Conservation (phyloP, 2,797 vertebrate species). For the Tangara arthus region DNA sequence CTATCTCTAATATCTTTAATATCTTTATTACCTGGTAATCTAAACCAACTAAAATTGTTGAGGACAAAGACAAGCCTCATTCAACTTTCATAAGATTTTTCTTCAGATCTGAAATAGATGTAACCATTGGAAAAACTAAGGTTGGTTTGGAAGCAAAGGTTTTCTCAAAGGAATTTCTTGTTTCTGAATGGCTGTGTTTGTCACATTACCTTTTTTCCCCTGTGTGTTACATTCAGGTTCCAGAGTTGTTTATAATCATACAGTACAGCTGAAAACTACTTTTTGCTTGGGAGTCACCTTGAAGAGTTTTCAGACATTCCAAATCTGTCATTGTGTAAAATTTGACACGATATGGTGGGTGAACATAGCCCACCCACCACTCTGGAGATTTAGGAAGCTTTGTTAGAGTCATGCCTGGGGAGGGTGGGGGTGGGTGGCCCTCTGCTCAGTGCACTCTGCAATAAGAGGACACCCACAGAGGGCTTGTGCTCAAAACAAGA, state of each 20-base stretch:
- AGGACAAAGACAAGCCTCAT: background rate
- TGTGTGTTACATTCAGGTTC: background rate
- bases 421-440: background rate
- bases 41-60: background rate
- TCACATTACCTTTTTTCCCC: accelerated
- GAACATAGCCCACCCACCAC: background rate
- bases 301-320: background rate
- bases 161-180: background rate
- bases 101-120: background rate
- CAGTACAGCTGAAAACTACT: background rate
- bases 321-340: background rate
- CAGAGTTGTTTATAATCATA: background rate
- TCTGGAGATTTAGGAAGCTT: background rate
- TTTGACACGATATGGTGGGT: accelerated
- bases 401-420: background rate
- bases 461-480: background rate
- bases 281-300: background rate
- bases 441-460: background rate
- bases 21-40: background rate
- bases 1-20: background rate
- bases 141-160: background rate
- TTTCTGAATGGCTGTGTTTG: background rate
- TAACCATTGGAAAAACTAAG: background rate
- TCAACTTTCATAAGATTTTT: background rate
- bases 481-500: background rate